A percentile compares a stretch with the other conserved stretches of the same genome.
These are phyloP conservation scores for Clytia hemisphaerica DNA, from an alignment of 30 jellyfish, hydroid and myxozoan genomes.

Conservation along the genomic window DNA sequence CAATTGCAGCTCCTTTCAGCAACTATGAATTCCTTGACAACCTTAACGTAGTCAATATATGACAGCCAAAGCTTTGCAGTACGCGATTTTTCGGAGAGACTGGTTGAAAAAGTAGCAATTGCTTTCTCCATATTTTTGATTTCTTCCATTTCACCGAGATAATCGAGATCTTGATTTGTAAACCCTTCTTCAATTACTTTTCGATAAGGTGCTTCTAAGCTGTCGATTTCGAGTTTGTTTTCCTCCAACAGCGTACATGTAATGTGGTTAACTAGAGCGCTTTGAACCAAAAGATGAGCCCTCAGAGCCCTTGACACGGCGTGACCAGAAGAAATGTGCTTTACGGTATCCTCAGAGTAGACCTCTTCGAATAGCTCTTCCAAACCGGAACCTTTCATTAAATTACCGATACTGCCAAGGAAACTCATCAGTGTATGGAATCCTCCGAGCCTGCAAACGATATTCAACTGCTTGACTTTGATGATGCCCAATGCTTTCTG, in stretches of 20 bases:
- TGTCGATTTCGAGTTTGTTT: background rate
- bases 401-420: slow-evolving; percentile 25
- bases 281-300: slow-evolving; percentile 3
- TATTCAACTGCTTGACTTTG: slow-evolving; percentile 2
- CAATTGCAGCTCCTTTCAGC: slow-evolving; percentile 49
- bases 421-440: slow-evolving; percentile 36
- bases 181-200: background rate
- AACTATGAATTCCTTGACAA: slow-evolving; percentile 9
- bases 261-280: background rate
- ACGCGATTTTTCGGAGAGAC: slow-evolving; percentile 11
- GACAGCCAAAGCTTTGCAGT: slow-evolving; percentile 36
- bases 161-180: background rate
- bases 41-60: slow-evolving; percentile 23
- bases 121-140: background rate
- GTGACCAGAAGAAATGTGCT: slow-evolving; percentile 14
- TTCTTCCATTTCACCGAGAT: background rate
- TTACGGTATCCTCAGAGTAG: slow-evolving; percentile 18
- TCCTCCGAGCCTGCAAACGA: slow-evolving; percentile 44
- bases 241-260: no score
- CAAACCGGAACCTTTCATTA: slow-evolving; percentile 33
- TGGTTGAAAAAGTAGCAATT: background rate
- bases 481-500: slow-evolving; percentile 21
- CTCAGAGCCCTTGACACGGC: slow-evolving; percentile 3
- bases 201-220: background rate
- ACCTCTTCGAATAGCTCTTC: slow-evolving; percentile 30